Conservation (phyloP, 2,888 invertebrate species). For the Zootermopsis nevadensis region DNA sequence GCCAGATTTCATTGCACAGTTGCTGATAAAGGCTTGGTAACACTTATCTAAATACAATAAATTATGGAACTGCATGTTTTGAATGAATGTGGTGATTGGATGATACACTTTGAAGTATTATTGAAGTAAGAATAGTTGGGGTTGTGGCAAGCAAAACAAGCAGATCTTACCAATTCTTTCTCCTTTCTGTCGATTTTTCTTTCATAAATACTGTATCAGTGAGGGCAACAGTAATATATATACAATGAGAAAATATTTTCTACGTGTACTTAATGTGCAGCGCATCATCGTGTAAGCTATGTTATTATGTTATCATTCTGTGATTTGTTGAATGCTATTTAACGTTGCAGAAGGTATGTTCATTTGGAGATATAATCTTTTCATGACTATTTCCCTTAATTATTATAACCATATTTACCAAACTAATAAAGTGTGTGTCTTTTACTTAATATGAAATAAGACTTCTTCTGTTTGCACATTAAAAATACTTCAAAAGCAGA, state of each 20-base stretch:
- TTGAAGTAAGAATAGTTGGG: not conserved
- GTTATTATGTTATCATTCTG: not conserved
- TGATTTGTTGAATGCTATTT: too few species aligned
- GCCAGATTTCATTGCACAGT: not conserved
- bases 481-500: too few species aligned
- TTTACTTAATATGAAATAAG: too few species aligned
- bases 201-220: conserved; percentile 46
- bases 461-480: too few species aligned
- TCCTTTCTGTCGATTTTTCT: conserved; percentile 37
- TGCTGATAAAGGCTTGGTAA: not conserved
- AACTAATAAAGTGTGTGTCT: too few species aligned
- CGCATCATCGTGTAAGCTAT: not conserved
- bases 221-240: conserved; percentile 43
- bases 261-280: not conserved
- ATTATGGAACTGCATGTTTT: not conserved
- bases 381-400: too few species aligned
- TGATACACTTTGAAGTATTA: not conserved
- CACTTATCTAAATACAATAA: not conserved
- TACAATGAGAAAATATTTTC: not conserved
- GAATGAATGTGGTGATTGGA: conserved; percentile 10
- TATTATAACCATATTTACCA: too few species aligned
- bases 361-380: too few species aligned
- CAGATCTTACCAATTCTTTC: conserved; percentile 17
- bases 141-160: conserved; percentile 30
- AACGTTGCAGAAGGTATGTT: too few species aligned